These are phyloP conservation scores for Sphenodon punctatus DNA, from an alignment of 2,797 vertebrate species.

Conservation along the genomic window DNA sequence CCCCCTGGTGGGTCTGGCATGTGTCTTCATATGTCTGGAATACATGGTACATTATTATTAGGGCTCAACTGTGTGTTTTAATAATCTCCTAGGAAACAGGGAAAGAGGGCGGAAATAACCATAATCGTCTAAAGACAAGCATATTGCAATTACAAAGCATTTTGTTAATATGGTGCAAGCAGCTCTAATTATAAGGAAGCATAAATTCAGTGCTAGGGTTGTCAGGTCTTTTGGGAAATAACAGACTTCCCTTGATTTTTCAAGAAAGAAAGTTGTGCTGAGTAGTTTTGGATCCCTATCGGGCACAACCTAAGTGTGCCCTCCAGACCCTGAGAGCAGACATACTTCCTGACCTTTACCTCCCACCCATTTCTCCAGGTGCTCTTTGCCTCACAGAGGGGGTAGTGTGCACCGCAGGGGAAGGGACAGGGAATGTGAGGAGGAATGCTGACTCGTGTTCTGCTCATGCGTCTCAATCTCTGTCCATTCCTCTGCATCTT, in stretches of 20 bases:
- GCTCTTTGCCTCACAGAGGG: too few relatives aligned
- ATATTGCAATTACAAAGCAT: constrained; percentile 12
- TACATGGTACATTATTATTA: constrained; percentile 30
- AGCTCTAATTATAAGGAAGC: constrained; percentile 10
- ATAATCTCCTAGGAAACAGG: constrained; percentile 53
- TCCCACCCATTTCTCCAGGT: too few relatives aligned
- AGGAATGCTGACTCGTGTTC: too few relatives aligned
- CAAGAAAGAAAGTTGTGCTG: background rate
- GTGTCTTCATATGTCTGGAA: constrained; percentile 57
- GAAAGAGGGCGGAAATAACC: background rate
- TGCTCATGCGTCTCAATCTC: too few relatives aligned
- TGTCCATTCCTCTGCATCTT: too few relatives aligned
- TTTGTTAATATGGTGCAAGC: constrained; percentile 28
- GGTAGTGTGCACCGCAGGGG: too few relatives aligned
- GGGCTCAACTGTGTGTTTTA: constrained; percentile 17
- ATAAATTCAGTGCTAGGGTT: background rate
- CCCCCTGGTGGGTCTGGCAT: constrained; percentile 52
- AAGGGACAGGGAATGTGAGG: too few relatives aligned
- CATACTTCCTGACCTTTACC: too few relatives aligned
- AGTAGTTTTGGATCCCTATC: background rate
- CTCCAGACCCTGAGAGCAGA: too few relatives aligned
- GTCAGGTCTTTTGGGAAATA: background rate
- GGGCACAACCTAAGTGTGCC: too few relatives aligned
- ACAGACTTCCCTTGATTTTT: background rate
- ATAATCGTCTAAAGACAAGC: constrained; percentile 26